Evolutionary conservation across 2,797 vertebrate species (phyloP).

Genomic region (Echeneis naucrates): DNA sequence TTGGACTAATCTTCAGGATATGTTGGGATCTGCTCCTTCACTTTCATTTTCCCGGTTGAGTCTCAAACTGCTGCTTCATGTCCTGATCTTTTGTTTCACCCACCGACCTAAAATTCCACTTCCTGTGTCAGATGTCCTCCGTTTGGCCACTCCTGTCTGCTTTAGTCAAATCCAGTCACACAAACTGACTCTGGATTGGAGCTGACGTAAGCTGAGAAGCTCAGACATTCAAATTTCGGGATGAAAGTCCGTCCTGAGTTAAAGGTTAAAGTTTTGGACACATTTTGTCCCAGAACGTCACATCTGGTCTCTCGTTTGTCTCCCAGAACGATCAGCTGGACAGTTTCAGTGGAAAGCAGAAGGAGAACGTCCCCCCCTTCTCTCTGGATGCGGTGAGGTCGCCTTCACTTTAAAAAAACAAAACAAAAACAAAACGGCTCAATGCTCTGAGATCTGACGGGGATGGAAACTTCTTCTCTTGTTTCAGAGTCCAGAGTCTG

Average conservation of each 20-base stretch:
- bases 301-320: conserved; percentile 15
- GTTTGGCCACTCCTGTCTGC: not conserved
- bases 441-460: not conserved
- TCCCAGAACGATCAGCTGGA: conserved; percentile 87
- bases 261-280: not conserved
- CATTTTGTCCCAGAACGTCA: not conserved
- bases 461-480: not conserved
- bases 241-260: not conserved
- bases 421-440: not conserved
- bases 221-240: not conserved
- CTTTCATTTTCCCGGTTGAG: too few relatives aligned
- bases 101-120: too few relatives aligned
- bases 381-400: conserved; percentile 80
- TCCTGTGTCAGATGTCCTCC: not conserved
- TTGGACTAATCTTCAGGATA: too few relatives aligned
- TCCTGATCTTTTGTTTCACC: too few relatives aligned
- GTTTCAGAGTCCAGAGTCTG: conserved; percentile 71
- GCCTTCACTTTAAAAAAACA: not conserved
- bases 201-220: not conserved
- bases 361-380: conserved; percentile 91
- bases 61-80: too few relatives aligned
- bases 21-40: too few relatives aligned
- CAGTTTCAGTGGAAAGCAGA: conserved; percentile 87
- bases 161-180: conserved; percentile 16
- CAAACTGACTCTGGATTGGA: not conserved